Evolutionary conservation across 2,113 vertebrate species (phyloP).

Genomic region (Poeciliopsis occidentalis): DNA sequence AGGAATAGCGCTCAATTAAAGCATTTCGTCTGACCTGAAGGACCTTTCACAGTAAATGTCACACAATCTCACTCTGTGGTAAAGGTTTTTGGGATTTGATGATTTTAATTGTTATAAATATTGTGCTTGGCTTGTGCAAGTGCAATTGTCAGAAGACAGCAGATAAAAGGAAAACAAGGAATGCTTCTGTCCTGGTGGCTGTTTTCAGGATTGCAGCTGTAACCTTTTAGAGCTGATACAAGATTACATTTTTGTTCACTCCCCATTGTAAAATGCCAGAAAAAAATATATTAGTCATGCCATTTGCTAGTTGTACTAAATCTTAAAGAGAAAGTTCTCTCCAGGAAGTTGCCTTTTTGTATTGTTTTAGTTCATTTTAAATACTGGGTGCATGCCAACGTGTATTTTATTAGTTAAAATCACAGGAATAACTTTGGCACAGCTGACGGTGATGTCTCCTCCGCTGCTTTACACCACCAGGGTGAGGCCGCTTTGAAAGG

Average conservation of each 20-base stretch:
- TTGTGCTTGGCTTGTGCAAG: background rate
- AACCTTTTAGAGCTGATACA: background rate
- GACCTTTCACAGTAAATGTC: too few relatives aligned
- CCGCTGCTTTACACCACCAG: constrained; percentile 23
- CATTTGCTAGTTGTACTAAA: background rate
- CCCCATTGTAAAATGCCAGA: background rate
- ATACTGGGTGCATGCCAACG: too few relatives aligned
- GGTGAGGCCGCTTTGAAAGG: constrained; percentile 39
- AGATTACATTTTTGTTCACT: background rate
- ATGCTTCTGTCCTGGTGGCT: constrained; percentile 3
- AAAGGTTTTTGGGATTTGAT: too few relatives aligned
- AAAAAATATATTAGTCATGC: background rate
- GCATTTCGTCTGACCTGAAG: too few relatives aligned
- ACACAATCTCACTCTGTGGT: too few relatives aligned
- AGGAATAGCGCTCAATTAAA: too few relatives aligned
- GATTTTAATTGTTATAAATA: too few relatives aligned
- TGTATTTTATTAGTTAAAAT: too few relatives aligned
- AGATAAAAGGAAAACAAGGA: background rate
- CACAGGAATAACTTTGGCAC: too few relatives aligned
- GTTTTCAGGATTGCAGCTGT: constrained; percentile 1
- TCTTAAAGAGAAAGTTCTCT: background rate
- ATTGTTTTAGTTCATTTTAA: background rate
- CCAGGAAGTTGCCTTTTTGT: too few relatives aligned
- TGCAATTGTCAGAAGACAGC: background rate
- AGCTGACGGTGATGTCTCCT: too few relatives aligned